A percentile compares a stretch with the other conserved stretches of the same genome.
Evolutionary conservation across 2,888 invertebrate species (phyloP).

Genomic region (Xestia sexstrigata): DNA sequence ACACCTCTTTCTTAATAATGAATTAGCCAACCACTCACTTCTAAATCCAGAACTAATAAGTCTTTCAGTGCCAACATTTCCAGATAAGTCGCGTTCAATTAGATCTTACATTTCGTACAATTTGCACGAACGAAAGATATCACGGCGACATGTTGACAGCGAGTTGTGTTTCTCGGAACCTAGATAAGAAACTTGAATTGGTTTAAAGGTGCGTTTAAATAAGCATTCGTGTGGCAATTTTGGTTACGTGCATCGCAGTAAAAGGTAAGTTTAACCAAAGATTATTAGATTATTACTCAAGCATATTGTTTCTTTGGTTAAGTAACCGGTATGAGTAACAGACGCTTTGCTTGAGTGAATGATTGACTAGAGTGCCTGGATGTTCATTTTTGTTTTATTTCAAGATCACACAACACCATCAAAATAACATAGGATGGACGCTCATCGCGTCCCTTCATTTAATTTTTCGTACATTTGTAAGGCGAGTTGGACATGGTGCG

Average conservation of each 20-base stretch:
- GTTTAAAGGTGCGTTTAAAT: slow-evolving; percentile 17
- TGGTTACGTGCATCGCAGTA: background rate
- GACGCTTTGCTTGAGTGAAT: background rate
- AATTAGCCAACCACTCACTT: background rate
- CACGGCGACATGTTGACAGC: slow-evolving; percentile 46
- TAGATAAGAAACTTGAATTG: slow-evolving; percentile 43
- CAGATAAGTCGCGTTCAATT: slow-evolving; percentile 43
- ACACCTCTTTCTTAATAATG: background rate
- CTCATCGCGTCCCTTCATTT: too few relatives aligned
- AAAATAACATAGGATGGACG: too few relatives aligned
- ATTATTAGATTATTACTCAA: too few relatives aligned
- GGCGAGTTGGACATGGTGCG: too few relatives aligned
- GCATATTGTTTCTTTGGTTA: background rate
- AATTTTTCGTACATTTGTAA: too few relatives aligned
- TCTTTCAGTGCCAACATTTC: slow-evolving; percentile 9
- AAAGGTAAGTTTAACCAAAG: background rate
- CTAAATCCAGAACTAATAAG: slow-evolving; percentile 13
- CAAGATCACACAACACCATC: accelerated
- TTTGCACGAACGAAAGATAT: slow-evolving; percentile 49
- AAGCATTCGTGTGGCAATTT: slow-evolving; percentile 8
- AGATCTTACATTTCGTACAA: slow-evolving; percentile 32
- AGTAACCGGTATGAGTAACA: background rate
- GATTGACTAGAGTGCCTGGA: too few relatives aligned
- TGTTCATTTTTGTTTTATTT: too few relatives aligned
- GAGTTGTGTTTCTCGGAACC: slow-evolving; percentile 31